Conservation (phyloP, 1,140 invertebrate species). For the Teleopsis dalmanni region DNA sequence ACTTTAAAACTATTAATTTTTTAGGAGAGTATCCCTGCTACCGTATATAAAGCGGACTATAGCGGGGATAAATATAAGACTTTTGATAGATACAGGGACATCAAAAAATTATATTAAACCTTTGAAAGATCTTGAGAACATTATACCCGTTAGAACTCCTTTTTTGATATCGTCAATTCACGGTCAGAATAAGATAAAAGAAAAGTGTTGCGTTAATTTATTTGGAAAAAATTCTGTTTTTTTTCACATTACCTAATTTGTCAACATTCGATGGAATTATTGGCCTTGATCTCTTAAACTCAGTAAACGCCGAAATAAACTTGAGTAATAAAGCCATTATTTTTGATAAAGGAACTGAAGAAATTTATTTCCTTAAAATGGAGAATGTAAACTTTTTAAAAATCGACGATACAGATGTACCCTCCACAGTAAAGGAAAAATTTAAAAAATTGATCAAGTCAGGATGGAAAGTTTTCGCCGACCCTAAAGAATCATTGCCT, state of each 20-base stretch:
- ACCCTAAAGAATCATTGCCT: constrained; percentile 5
- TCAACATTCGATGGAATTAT: constrained; percentile 6
- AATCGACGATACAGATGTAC: not conserved
- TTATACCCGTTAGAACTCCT: constrained; percentile 8
- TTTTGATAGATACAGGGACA: constrained; percentile 14
- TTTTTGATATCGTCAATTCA: constrained; percentile 13
- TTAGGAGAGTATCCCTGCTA: constrained; percentile 15
- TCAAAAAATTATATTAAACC: constrained; percentile 14
- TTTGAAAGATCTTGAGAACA: not conserved
- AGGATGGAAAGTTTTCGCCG: not conserved
- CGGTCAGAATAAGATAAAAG: constrained; percentile 9
- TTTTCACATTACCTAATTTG: not conserved
- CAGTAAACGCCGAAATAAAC: not conserved
- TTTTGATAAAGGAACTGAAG: not conserved
- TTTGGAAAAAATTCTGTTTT: constrained; percentile 3
- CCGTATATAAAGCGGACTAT: constrained; percentile 11
- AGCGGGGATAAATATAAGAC: constrained; percentile 13
- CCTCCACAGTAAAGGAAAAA: not conserved
- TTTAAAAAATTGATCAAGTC: not conserved
- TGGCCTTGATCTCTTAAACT: constrained; percentile 6
- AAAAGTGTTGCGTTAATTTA: constrained; percentile 9
- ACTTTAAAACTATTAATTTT: constrained; percentile 9
- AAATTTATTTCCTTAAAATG: not conserved
- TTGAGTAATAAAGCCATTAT: constrained; percentile 5
- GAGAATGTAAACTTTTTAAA: constrained; percentile 4